phyloP scores from a whole-genome alignment of 53 echinoderm and acorn worm genomes.

The Temnopleurus reevesii region DNA sequence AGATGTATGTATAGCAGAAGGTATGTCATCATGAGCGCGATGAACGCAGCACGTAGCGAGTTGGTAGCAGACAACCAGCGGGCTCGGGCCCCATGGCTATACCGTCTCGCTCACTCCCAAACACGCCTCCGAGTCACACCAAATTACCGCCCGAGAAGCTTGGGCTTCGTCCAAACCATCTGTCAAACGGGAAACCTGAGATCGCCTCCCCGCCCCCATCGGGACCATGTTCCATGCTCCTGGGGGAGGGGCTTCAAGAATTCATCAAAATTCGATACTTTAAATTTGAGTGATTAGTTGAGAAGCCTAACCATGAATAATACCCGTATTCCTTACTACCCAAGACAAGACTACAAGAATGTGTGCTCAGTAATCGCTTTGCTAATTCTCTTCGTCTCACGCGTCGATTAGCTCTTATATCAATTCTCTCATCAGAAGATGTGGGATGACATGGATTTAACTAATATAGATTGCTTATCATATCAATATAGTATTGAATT shows the following conservation, averaged over 20 bases:
- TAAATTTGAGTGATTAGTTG: constrained; percentile 62
- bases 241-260: constrained; percentile 45
- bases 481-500: too few relatives aligned
- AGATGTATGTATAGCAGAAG: neutral
- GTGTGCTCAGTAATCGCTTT: constrained; percentile 38
- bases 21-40: neutral
- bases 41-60: neutral
- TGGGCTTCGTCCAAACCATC: constrained; percentile 39
- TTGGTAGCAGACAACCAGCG: constrained; percentile 26
- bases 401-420: neutral
- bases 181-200: constrained; percentile 46
- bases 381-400: neutral
- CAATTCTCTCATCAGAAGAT: too few relatives aligned
- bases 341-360: constrained; percentile 30
- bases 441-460: too few relatives aligned
- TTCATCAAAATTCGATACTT: constrained; percentile 65
- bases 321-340: constrained; percentile 34
- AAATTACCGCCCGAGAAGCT: constrained; percentile 53
- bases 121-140: constrained; percentile 23
- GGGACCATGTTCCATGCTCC: constrained; percentile 20
- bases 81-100: constrained; percentile 38
- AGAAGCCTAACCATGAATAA: constrained; percentile 52
- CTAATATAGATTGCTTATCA: too few relatives aligned
- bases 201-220: constrained; percentile 41
- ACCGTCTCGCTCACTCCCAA: neutral